Percentiles rank a stretch among this genome's conserved stretches.
These are phyloP conservation scores for Podocnemis expansa DNA, from an alignment of 2,113 vertebrate genomes.

Conservation along the genomic window DNA sequence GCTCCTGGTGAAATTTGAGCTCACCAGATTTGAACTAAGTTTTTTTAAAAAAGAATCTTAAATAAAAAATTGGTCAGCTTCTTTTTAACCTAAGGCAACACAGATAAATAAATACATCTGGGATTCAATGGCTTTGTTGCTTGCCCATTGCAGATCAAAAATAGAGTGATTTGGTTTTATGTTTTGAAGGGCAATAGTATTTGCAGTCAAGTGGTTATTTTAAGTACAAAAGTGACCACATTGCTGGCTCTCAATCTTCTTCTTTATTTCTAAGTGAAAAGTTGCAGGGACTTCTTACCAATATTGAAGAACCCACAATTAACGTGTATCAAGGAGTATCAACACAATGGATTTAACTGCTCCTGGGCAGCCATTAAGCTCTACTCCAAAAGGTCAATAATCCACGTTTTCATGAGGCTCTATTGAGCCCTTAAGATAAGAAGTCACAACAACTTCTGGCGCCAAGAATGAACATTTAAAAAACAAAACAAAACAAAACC, in stretches of 20 bases:
- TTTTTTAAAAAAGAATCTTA: background rate
- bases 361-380: conserved; percentile 2
- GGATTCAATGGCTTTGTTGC: background rate
- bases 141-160: background rate
- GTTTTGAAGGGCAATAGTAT: background rate
- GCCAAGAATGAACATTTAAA: background rate
- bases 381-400: conserved; percentile 34
- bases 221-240: background rate
- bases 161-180: background rate
- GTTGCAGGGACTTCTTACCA: background rate
- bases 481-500: background rate
- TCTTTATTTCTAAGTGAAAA: background rate
- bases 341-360: conserved; percentile 28
- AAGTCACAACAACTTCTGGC: conserved; percentile 11
- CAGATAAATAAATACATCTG: background rate
- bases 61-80: accelerated
- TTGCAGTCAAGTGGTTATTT: background rate
- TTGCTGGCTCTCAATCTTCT: background rate
- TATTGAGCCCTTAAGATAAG: conserved; percentile 35
- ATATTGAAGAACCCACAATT: background rate
- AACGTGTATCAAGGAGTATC: accelerated
- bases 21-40: background rate
- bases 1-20: background rate
- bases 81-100: background rate
- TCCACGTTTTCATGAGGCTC: background rate